Evolutionary conservation across 2,113 vertebrate species (phyloP), one percentile per base, ranked within the genome.

Genomic region (Columba livia): DNA sequence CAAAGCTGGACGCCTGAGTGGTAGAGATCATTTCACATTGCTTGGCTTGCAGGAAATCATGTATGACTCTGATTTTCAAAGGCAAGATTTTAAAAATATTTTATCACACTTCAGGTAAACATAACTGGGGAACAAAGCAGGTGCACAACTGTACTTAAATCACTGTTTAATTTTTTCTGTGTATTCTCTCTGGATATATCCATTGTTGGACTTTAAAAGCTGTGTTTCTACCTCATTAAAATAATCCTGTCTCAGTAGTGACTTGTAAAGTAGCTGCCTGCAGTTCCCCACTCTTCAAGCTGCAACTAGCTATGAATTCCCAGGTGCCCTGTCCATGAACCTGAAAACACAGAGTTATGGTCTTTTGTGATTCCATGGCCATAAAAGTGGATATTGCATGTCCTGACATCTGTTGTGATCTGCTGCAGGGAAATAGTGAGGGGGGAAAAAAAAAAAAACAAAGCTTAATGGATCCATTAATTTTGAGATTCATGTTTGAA

Each of bases 11-110:
- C 20, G 51, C 17, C 36, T 79, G 60, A 54, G 61, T 8, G 15
- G 51, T 57, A 24, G 81, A 80, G 64, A 57, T 79, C 48, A 93
- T 79, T 73, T 85, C 28, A 57, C 26, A 19, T 58, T 56, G 40
- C 44, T 42, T 79, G 44, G n/a, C 67, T 86, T 75, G n/a, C 70
- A 57, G 16, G 96, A 93, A 77, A 53, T 40, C 29, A 60, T 50
- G 19, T 15, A 64, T 40, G 50, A 85, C 32, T 58, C 82, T 50
- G 36, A 31, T 24, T 97, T 96, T 93, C 65, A 89, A 92, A 94
- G 57, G 47, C 17, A 75, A 58, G 21, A 29, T 74, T 92, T 91
- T 51, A 61, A 1, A 3, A 73, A 20, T 78, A 69, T 70, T 83
- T 80, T 65, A 40, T 21, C 40, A 47, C 11, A 40, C 20, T 83